These are phyloP conservation scores for Calosoma granatense DNA, from an alignment of 1,140 invertebrate genomes.

Conservation along the genomic window DNA sequence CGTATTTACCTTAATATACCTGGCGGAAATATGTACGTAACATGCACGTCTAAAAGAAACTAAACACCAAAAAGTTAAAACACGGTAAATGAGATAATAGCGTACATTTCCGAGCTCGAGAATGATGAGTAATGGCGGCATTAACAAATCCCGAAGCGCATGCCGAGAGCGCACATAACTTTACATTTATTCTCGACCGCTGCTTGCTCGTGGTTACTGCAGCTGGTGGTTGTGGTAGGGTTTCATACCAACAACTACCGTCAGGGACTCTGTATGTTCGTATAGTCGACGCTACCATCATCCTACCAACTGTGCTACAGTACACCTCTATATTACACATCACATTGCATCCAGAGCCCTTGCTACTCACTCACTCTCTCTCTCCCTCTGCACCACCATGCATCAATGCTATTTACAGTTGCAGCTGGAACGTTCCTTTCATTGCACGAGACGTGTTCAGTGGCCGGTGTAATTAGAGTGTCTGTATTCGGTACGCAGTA, in stretches of 20 bases:
- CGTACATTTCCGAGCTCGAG: slow-evolving; percentile 1
- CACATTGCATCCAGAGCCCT: background rate
- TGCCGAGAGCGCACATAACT: background rate
- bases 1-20: background rate
- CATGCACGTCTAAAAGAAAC: background rate
- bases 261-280: too few species aligned
- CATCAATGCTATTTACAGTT: background rate
- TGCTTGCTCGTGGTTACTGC: background rate
- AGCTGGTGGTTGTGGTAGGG: too few species aligned
- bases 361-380: too few species aligned
- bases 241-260: too few species aligned
- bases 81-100: slow-evolving; percentile 4
- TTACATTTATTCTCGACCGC: slow-evolving; percentile 4
- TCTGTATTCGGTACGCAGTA: too few species aligned
- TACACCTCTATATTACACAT: too few species aligned
- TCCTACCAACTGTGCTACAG: too few species aligned
- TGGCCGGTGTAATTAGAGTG: background rate
- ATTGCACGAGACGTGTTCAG: background rate
- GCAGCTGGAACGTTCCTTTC: too few species aligned
- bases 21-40: background rate
- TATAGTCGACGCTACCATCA: too few species aligned
- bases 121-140: slow-evolving; percentile 8
- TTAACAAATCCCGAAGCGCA: slow-evolving; percentile 6
- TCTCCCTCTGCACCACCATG: too few species aligned
- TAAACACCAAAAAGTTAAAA: slow-evolving; percentile 9